Base-by-base conservation (phyloP, 1,140 invertebrate species). In the Alviniconcha marisindica region DNA sequence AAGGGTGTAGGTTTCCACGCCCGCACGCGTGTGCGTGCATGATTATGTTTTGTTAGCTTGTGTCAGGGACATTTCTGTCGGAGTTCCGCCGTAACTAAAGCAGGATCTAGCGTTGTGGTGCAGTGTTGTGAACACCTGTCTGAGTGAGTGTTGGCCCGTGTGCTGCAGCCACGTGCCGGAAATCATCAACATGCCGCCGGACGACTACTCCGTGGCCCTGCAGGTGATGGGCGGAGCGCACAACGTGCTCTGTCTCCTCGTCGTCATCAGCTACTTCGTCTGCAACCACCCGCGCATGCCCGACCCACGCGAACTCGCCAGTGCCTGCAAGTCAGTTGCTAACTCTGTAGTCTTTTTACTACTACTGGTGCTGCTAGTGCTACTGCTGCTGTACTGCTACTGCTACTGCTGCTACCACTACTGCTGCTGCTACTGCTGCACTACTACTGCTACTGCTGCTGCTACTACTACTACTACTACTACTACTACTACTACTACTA, bases 191-290 rank as follows among this genome's bases (percentile, higher is more conserved):
- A 40, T 91, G 71, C 81, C 63, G 0, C 60, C 83, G 24, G 85
- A 85, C 10, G 83, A 89, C 60, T 92, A 92, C 77, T 71, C 81
- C 18, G 86, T 92, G 60, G 81, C 89, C 0, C 88, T 91, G n/a
- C 89, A 88, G 38, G 88, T 87, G 12, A 77, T 93, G 73, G 92
- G 92, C 48, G 88, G 89, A 21, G 78, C 87, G 0, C 92, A 93
- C 86, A 93, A 93, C 84, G 85, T 92, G 63, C 89, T 92, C 69
- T 90, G 88, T 40, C 77, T 91, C 0, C 83, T 92, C 4, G 88
- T 93, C 5, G 87, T 93, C 54, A 86, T 93, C 84, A 93, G 92
- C 82, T 93, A 92, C 87, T 93, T 93, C 83, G 87, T 93, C 38
- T 91, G 91, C 56, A 93, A 93, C 82, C 92, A 93, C 80, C 92